These are phyloP conservation scores for Harpagoxenus sublaevis DNA, from an alignment of 2,888 invertebrate genomes.

Conservation along the genomic window DNA sequence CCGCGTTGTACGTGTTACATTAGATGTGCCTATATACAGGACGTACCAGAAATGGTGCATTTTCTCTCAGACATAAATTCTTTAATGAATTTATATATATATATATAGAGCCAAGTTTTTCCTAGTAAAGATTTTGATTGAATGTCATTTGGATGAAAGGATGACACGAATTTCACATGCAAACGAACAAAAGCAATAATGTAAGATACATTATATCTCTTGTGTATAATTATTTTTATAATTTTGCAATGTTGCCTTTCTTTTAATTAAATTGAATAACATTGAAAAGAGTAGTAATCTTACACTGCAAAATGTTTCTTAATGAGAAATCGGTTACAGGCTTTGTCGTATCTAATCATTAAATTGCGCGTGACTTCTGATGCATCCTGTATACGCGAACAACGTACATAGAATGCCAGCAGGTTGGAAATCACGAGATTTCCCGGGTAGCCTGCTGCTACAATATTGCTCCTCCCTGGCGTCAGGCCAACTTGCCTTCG, in stretches of 20 bases:
- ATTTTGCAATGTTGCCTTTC: background rate
- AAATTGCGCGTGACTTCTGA: slow-evolving; percentile 40
- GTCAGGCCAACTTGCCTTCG: slow-evolving; percentile 72
- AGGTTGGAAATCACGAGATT: slow-evolving; percentile 74
- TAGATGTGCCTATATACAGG: slow-evolving; percentile 40
- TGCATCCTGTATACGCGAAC: slow-evolving; percentile 40
- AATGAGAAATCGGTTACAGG: background rate
- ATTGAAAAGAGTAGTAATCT: background rate
- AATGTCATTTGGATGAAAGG: background rate
- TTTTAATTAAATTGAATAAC: background rate
- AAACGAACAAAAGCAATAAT: background rate
- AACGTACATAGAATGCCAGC: slow-evolving; percentile 70
- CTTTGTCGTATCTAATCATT: background rate
- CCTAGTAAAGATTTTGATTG: background rate
- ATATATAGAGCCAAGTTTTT: background rate
- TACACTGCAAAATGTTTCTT: background rate
- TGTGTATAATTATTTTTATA: background rate
- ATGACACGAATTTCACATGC: background rate
- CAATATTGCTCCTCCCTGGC: slow-evolving; percentile 81
- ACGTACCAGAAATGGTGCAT: slow-evolving; percentile 28
- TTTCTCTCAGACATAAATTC: background rate
- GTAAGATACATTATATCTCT: background rate
- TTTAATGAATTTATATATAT: background rate
- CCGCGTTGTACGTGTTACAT: slow-evolving; percentile 62
- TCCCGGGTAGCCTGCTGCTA: slow-evolving; percentile 75